These are phyloP conservation scores for Nasonovia ribisnigri DNA, from an alignment of 2,888 invertebrate genomes.

Conservation along the genomic window DNA sequence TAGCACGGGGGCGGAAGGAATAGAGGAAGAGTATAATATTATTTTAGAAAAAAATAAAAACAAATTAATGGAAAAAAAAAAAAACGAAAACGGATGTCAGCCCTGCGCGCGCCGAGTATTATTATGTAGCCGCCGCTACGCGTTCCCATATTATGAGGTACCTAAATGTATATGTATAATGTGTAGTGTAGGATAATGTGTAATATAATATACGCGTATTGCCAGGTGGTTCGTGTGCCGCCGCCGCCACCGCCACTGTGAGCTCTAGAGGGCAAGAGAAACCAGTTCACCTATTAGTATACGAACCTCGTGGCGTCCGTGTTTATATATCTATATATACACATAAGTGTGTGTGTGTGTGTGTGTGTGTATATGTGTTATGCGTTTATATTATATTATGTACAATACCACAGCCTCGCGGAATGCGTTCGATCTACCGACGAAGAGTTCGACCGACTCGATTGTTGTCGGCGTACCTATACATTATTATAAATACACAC, in stretches of 20 bases:
- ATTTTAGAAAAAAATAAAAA: not conserved
- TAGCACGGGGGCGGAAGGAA: not conserved
- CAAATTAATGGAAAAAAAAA: not conserved
- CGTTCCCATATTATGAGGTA: not conserved
- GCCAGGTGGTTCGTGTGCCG: slow-evolving; percentile 56
- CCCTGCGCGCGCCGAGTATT: not conserved
- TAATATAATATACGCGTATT: not conserved
- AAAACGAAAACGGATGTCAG: slow-evolving; percentile 46
- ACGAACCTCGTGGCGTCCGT: slow-evolving; percentile 42
- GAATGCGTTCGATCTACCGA: slow-evolving; percentile 42
- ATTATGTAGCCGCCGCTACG: not conserved
- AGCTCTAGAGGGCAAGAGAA: slow-evolving; percentile 30
- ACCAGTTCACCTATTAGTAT: slow-evolving; percentile 59
- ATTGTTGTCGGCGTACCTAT: slow-evolving; percentile 4
- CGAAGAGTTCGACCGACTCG: not conserved
- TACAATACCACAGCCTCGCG: slow-evolving; percentile 24
- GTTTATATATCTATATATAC: not conserved
- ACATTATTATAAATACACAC: not conserved
- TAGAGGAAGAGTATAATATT: not conserved
- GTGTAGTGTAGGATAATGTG: not conserved
- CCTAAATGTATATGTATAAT: not conserved
- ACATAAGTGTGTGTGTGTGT: not conserved
- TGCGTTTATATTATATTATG: too few species aligned
- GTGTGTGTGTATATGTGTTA: too few species aligned
- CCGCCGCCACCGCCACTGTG: slow-evolving; percentile 17